Evolutionary conservation across 2,113 vertebrate genomes (phyloP), one percentile per base, ranked within the genome.

Genomic region (Nycticryphes semicollaris): DNA sequence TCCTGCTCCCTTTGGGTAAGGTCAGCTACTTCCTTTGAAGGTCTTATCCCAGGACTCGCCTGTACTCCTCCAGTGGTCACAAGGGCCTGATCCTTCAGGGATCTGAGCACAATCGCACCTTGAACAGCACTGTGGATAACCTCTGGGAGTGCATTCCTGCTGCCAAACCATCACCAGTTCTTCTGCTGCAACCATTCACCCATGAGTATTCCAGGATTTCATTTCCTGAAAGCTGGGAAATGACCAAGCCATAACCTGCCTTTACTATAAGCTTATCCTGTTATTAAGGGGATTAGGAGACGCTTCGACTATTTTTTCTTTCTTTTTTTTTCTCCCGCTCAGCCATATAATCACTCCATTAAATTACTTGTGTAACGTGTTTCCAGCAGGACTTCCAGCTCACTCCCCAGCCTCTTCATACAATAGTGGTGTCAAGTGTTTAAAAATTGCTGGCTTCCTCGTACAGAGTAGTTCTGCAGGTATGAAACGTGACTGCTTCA

Each of bases 381-480:
- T 64, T 25, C 39, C 69, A 30, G 57, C 59, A 23, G 72, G 43
- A 24, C 33, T 14, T n/a, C 7, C 16, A 27, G 59, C 39, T 2
- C 33, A 7, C 59, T 23, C 27, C 69, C 21, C 33, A 3, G 21
- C 37, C 24, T 50, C 30, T 14, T 11, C 6, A 8, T 14, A 7
- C 50, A 14, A 11, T 1, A 11, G 31, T 1, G 37, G 10, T 8
- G 33, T 4, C 25, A 23, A 39, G 60, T 1, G 18, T 21, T 9
- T n/a, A 24, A n/a, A 43, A 27, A 13, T 3, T 13, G 9, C 35
- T 30, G 4, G 30, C 23, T 64, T 9, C 78, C 64, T 12, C 0
- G 31, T 2, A 7, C 27, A 1, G 27, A 33, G 43, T 0, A 41
- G 43, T 0, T 6, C 6, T 2, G 17, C 35, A 1, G 14, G 13